These are phyloP conservation scores for Ancistrus triradiatus DNA, from an alignment of 2,113 vertebrate genomes.

Conservation along the genomic window DNA sequence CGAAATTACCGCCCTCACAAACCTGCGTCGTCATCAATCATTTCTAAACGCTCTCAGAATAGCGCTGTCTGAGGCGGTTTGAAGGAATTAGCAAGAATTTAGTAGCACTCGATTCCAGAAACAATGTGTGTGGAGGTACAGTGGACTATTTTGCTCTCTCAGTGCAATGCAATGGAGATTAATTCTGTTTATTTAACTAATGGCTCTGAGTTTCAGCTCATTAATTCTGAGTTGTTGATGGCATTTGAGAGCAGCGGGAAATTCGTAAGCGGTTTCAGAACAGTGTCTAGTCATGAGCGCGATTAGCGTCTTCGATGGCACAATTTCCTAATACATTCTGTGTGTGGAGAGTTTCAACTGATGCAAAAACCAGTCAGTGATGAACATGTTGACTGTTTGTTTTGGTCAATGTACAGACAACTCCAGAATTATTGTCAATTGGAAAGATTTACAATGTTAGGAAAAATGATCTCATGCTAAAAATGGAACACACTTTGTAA, in stretches of 20 bases:
- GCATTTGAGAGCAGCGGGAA: not conserved
- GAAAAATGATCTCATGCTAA: too few species aligned
- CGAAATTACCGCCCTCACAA: not conserved
- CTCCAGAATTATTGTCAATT: too few species aligned
- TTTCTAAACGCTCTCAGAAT: conserved; percentile 28
- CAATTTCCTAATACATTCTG: too few species aligned
- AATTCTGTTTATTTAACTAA: conserved; percentile 46
- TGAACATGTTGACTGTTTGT: too few species aligned
- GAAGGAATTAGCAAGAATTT: conserved; percentile 9
- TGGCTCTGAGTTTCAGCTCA: conserved; percentile 31
- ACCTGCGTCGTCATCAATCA: conserved; percentile 36
- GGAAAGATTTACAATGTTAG: too few species aligned
- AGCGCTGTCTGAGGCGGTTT: conserved; percentile 19
- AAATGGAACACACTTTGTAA: too few species aligned
- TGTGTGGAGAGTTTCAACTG: too few species aligned
- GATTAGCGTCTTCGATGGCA: too few species aligned
- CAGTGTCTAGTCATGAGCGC: too few species aligned
- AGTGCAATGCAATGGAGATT: conserved; percentile 31
- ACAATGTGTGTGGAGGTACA: not conserved
- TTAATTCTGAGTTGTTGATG: conserved; percentile 23
- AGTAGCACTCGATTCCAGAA: conserved; percentile 26
- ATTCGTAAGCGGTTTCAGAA: not conserved
- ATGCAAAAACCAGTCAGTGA: too few species aligned
- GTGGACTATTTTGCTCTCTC: conserved; percentile 19
- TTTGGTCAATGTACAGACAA: too few species aligned